Evolutionary conservation across 2,888 invertebrate species (phyloP), one percentile per base, ranked within the genome.

Genomic region (Psylliodes chrysocephalus): DNA sequence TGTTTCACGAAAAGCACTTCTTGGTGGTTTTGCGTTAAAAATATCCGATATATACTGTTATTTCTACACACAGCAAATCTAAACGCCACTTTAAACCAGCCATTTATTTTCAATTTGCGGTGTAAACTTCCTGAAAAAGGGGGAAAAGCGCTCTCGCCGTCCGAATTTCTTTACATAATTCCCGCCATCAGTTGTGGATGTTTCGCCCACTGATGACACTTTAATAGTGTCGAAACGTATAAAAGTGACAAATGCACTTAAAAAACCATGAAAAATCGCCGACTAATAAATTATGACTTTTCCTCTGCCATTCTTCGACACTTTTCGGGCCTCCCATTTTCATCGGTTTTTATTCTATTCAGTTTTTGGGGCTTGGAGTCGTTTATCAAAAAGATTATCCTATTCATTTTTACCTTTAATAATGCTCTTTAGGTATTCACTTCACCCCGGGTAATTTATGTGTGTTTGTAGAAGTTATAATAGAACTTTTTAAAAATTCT

Each of bases 201-300:
- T 49, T 49, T 59, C 59, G 59, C 49, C 40, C 25, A 40, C 62
- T 51, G 62, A 62, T 55, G 62, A 51, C 62, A 51, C 42, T 62
- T 62, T 55, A 55, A 62, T 62, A 62, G 49, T 42, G 55, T 54
- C 49, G 40, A 55, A 47, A 54, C 38, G 55, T 51, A 62, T 62
- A 62, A 62, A 62, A 62, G 42, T 62, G 62, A 62, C 54, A 55
- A 62, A 62, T 62, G 62, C 51, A 62, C 40, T 59, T 35, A 33
- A 49, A 52, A 53, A 61, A 60, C 28, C 12, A 10, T 55, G 54
- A 49, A 55, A 62, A 55, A 62, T 55, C 47, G 25, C 38, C 15
- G 17, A 10, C 17, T 55, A 47, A 42, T 62, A 62, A 62, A 55
- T 62, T 46, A 51, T 18, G 40, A 40, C 40, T 40, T 38, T 59